Evolutionary conservation across 2,888 invertebrate species (phyloP).

Genomic region (Caenorhabditis sp.): DNA sequence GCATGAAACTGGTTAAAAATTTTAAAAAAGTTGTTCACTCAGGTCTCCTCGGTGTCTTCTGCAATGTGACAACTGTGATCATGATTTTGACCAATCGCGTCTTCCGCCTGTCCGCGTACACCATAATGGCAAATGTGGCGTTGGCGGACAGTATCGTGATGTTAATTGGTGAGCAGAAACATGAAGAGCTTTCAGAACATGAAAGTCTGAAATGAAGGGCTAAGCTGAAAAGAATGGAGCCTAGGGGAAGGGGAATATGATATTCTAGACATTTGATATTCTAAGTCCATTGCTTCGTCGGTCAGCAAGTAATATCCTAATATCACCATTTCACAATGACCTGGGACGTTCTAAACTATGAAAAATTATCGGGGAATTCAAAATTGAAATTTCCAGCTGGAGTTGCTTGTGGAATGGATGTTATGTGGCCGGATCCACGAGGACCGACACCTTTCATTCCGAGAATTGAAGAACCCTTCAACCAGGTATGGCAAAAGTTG

Average conservation of each 20-base stretch:
- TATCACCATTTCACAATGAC: neutral
- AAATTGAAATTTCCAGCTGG: constrained; percentile 58
- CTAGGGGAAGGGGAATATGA: constrained; percentile 2
- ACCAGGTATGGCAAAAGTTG: too few species aligned
- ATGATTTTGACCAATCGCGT: constrained; percentile 80
- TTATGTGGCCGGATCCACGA: constrained; percentile 63
- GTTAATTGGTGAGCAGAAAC: constrained; percentile 56
- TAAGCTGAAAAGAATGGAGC: too few species aligned
- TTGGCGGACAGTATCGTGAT: constrained; percentile 72
- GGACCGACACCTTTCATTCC: constrained; percentile 48
- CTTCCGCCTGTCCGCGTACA: constrained; percentile 81
- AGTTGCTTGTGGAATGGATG: constrained; percentile 68
- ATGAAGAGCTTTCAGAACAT: neutral
- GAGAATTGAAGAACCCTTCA: constrained; percentile 40
- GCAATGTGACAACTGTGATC: constrained; percentile 77
- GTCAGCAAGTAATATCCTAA: neutral
- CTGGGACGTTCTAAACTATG: too few species aligned
- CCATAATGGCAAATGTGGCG: constrained; percentile 79
- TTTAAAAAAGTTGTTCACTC: neutral
- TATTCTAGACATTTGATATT: constrained; percentile 2
- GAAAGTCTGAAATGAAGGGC: too few species aligned
- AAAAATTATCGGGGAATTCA: neutral
- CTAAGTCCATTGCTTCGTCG: neutral
- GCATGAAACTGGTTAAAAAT: neutral
- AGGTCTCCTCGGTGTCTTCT: constrained; percentile 74